Base-by-base conservation (phyloP, 2,797 vertebrate genomes). In the Sphenopsis melanotis region DNA sequence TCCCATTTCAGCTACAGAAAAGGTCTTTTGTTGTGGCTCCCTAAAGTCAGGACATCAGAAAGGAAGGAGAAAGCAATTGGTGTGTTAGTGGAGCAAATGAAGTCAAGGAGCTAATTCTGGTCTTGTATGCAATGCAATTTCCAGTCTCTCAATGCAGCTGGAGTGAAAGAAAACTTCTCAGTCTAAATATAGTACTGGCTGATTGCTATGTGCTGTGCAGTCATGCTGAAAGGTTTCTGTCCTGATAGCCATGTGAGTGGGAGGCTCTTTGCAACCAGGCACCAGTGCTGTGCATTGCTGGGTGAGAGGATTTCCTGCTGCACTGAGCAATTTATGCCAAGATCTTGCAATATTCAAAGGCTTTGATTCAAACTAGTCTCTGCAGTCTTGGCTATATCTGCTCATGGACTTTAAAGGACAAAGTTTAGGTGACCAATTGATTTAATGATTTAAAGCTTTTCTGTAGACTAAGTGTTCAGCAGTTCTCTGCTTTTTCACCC, bases 221-320 rank as follows among this genome's bases (percentile, higher is more conserved):
- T 86, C 69, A 9, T 49, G 65, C 79, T 75, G 89, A 87, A 92
- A 95, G 18, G 20, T 83, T 89, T 83, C 64, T 94, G 69, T 71
- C 72, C 87, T 76, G n/a, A 59, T 69, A 78, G 32, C 41, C 30
- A 7, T 6, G 26, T 47, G 47, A 52, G 63, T 49, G 61, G 57
- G 57, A 78, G 37, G 49, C 26, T 85, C 50, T 50, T 53, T 90
- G 65, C 66, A 77, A 29, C 19, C 34, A 89, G 59, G 55, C 9
- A 3, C 36, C 81, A 6, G 30, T 3, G 1, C 24, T 78, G 30
- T 11, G 36, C 34, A 10, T 52, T 59, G 39, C n/a, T 65, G 17
- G 10, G 21, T 30, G 55, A 27, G 56, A 78, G 84, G 55, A 60
- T 83, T 96, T 93, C 74, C 52, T 24, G 10, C 12, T 53, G 34